Evolutionary conservation across 2,888 invertebrate genomes (phyloP).

Genomic region (Sinelater perroti): DNA sequence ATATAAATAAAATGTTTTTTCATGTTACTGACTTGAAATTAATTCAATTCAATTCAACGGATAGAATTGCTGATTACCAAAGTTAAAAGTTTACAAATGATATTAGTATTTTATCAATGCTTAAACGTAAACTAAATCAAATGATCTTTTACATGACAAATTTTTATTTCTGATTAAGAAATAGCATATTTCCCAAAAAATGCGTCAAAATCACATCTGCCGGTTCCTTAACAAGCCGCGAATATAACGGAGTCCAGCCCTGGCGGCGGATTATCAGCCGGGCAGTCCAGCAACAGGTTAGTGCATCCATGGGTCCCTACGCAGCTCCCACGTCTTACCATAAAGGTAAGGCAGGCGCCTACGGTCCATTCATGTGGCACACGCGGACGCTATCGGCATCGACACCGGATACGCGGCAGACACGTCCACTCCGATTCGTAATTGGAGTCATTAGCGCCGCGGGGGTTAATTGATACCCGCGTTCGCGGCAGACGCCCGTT

Average conservation of each 20-base stretch:
- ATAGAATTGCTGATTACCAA: too few relatives aligned
- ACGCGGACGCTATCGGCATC: constrained; percentile 35
- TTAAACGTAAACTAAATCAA: too few relatives aligned
- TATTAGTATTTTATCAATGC: too few relatives aligned
- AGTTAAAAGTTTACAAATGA: too few relatives aligned
- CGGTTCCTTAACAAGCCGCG: too few relatives aligned
- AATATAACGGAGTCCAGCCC: constrained; percentile 28
- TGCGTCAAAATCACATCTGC: too few relatives aligned
- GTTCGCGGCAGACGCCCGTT: constrained; percentile 21
- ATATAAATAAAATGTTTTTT: too few relatives aligned
- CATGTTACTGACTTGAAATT: too few relatives aligned
- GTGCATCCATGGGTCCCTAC: constrained; percentile 38
- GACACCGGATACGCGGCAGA: constrained; percentile 39
- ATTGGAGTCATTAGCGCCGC: constrained; percentile 36
- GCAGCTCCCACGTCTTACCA: constrained; percentile 35
- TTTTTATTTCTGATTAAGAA: too few relatives aligned
- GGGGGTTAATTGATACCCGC: constrained; percentile 37
- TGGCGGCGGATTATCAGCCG: constrained; percentile 30
- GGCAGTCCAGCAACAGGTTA: constrained; percentile 39
- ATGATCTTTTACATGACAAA: too few relatives aligned
- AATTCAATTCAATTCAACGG: too few relatives aligned
- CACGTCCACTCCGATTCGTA: constrained; percentile 38
- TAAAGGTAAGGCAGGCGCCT: constrained; percentile 34
- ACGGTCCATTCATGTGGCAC: constrained; percentile 39
- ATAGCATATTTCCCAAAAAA: too few relatives aligned